Evolutionary conservation across 2,797 vertebrate genomes (phyloP), one percentile per base, ranked within the genome.

Genomic region (Sebastes trivittatus): DNA sequence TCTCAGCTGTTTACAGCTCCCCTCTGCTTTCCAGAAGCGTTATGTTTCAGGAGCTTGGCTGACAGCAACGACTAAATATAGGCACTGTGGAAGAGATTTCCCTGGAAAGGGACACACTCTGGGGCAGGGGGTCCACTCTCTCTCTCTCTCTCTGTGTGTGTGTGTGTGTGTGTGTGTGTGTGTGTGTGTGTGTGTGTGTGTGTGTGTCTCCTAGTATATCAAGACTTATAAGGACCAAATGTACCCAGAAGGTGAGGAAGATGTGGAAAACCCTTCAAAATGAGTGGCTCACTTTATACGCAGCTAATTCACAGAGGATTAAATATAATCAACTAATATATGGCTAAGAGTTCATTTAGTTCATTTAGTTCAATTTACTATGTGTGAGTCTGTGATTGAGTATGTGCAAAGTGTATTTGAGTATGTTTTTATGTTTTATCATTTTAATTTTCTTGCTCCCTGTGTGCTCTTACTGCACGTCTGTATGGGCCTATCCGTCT

Each of bases 31-130:
- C 81, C 79, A 42, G 85, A 86, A 89, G 93, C 69, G 64, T 94
- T 92, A 81, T 66, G 76, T 93, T 94, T 90, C 91, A 93, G 91
- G 90, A 86, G 82, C 83, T 91, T 85, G 90, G 92, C 84, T 55
- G 84, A 52, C 83, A 67, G 34, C 62, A n/a, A 1, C 0, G 56
- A 68, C 92, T 94, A 95, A 94, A 95, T 92, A 93, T 94, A 94
- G 91, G 20, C 72, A 49, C 87, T 11, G 83, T 77, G 86, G 54
- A 78, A 90, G 89, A 92, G 89, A 91, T 87, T 93, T 91, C 92
- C 89, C 79, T 87, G 89, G 87, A 92, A 90, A 86, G 85, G 82
- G 82, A 90, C 82, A 77, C 73, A 80, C 88, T 87, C 83, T 7
- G 76, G 77, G 87, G 69, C 76, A 80, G 34, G 68, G 54, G 83